Evolutionary conservation across 2,888 invertebrate species (phyloP).

Genomic region (Epistrophe grossulariae): DNA sequence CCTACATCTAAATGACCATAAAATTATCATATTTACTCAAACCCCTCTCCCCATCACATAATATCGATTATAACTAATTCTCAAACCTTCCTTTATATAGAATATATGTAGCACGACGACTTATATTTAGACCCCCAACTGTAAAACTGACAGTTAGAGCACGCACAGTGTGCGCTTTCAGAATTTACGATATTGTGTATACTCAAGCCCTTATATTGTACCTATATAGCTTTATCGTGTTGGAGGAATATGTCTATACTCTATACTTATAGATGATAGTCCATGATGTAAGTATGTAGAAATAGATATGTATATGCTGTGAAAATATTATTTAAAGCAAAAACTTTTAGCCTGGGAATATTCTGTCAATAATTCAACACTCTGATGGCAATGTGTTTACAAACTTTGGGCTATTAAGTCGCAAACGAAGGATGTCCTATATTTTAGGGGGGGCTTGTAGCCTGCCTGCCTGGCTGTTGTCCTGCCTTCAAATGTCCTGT

Average conservation of each 20-base stretch:
- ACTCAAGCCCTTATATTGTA: conserved; percentile 11
- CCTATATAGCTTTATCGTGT: neutral
- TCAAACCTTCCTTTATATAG: conserved; percentile 15
- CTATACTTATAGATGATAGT: neutral
- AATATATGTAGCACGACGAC: neutral
- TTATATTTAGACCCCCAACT: conserved; percentile 16
- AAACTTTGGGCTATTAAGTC: conserved; percentile 75
- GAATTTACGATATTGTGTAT: conserved; percentile 63
- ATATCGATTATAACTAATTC: conserved; percentile 48
- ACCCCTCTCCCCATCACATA: neutral
- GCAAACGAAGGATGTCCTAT: conserved; percentile 40
- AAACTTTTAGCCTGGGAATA: conserved; percentile 40
- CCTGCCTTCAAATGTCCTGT: conserved; percentile 49
- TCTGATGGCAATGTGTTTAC: conserved; percentile 65
- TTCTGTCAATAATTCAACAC: conserved; percentile 73
- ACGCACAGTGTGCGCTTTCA: conserved; percentile 42
- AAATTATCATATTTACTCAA: conserved; percentile 50
- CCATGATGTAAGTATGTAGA: neutral
- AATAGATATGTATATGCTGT: neutral
- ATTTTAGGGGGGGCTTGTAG: conserved; percentile 17
- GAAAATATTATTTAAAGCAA: conserved; percentile 69
- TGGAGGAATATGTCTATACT: neutral
- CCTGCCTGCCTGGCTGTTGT: neutral
- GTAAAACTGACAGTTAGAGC: conserved; percentile 45
- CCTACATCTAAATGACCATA: conserved; percentile 67